phyloP scores from a whole-genome alignment of 2,888 invertebrate genomes.

The Cosmia trapezina region DNA sequence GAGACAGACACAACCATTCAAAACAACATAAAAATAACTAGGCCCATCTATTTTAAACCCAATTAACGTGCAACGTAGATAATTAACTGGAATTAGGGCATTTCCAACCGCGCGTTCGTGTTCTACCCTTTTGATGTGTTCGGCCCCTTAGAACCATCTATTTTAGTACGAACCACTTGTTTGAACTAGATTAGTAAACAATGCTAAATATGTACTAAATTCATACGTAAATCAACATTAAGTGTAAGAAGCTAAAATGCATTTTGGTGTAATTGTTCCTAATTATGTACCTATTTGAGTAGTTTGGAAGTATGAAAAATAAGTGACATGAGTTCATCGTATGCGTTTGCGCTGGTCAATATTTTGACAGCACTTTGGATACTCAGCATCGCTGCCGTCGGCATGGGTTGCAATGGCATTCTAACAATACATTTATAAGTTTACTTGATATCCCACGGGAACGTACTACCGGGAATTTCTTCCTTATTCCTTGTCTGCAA shows the following conservation, averaged over 20 bases:
- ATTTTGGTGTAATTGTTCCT: constrained; percentile 7
- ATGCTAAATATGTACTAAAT: background rate
- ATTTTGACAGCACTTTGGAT: constrained; percentile 27
- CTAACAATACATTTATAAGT: too few relatives aligned
- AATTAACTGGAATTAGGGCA: constrained; percentile 61
- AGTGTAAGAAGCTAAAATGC: background rate
- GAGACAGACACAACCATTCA: constrained; percentile 5
- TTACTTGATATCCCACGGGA: too few relatives aligned
- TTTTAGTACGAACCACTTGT: constrained; percentile 33
- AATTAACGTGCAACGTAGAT: constrained; percentile 49
- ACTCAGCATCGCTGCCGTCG: background rate
- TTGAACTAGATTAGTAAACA: constrained; percentile 42
- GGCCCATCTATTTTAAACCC: constrained; percentile 51
- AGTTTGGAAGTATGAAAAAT: constrained; percentile 54
- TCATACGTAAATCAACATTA: constrained; percentile 12
- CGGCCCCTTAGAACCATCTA: constrained; percentile 34
- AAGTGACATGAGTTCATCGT: constrained; percentile 37
- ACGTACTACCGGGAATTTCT: too few relatives aligned
- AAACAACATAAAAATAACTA: constrained; percentile 49
- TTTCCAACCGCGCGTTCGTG: constrained; percentile 29
- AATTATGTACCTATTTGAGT: constrained; percentile 25
- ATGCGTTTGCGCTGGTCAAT: constrained; percentile 30
- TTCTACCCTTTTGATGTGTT: constrained; percentile 56
- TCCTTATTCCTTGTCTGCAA: too few relatives aligned
- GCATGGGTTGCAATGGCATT: too few relatives aligned